Percentiles rank a stretch among this genome's conserved stretches.
These are phyloP conservation scores for Nephrotoma flavescens DNA, from an alignment of 2,888 invertebrate species.

Conservation along the genomic window DNA sequence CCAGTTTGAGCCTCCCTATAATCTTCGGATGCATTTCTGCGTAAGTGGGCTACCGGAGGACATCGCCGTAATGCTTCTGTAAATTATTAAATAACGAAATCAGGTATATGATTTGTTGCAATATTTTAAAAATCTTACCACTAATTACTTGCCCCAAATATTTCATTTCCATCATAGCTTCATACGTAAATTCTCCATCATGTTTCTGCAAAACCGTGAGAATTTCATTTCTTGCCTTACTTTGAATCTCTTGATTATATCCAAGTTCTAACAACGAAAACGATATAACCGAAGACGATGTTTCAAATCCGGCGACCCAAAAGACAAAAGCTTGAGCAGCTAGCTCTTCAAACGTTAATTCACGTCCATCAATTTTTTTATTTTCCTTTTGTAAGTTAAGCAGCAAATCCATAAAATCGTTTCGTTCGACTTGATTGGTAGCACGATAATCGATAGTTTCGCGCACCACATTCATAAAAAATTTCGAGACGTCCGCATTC, in stretches of 20 bases:
- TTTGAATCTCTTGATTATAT: conserved; percentile 36
- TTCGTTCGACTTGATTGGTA: conserved; percentile 24
- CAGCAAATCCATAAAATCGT: conserved; percentile 31
- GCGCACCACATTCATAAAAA: conserved; percentile 23
- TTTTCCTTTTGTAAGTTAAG: not conserved
- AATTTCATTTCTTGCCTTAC: conserved; percentile 35
- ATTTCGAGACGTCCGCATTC: not conserved
- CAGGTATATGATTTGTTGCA: not conserved
- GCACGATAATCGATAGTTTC: conserved; percentile 29
- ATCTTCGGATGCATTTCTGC: conserved; percentile 27
- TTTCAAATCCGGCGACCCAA: conserved; percentile 45
- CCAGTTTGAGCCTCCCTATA: conserved; percentile 17
- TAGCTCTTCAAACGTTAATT: not conserved
- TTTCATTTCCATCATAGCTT: conserved; percentile 38
- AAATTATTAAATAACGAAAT: not conserved
- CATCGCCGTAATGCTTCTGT: conserved; percentile 30
- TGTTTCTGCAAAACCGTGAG: conserved; percentile 28
- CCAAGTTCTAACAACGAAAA: conserved; percentile 40
- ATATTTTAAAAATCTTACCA: conserved; percentile 22
- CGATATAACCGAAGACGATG: conserved; percentile 40
- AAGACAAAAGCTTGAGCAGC: conserved; percentile 20
- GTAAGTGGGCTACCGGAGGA: conserved; percentile 30
- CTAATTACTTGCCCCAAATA: conserved; percentile 41
- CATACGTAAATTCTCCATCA: conserved; percentile 36
- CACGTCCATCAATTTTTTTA: not conserved